These are phyloP conservation scores for Ibycter americanus DNA, from an alignment of 2,797 vertebrate species.

Conservation along the genomic window DNA sequence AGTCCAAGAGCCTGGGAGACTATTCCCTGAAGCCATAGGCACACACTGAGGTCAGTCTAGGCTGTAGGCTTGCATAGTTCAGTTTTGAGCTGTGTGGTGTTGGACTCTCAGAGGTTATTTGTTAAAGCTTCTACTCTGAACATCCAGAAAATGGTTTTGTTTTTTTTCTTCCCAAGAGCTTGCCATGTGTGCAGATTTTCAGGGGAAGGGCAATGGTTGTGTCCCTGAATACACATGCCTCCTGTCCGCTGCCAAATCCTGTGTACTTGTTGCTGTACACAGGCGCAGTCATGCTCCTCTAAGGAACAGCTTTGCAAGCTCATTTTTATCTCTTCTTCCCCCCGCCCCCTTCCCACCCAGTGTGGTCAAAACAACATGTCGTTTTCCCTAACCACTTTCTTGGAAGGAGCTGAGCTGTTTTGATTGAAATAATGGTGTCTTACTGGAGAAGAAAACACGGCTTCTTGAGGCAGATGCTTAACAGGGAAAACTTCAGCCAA, in stretches of 20 bases:
- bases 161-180: neutral
- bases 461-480: neutral
- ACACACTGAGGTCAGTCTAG: neutral
- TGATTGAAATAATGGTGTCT: neutral
- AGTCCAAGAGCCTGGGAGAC: neutral
- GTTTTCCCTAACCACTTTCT: neutral
- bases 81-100: neutral
- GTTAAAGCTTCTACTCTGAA: neutral
- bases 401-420: slow-evolving; percentile 39
- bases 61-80: neutral
- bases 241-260: neutral
- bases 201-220: neutral
- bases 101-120: neutral
- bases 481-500: neutral
- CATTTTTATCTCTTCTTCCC: neutral
- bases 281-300: neutral
- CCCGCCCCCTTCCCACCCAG: neutral
- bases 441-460: neutral
- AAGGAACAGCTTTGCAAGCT: neutral
- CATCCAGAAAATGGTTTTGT: neutral
- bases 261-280: rapidly evolving
- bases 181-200: neutral
- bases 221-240: neutral
- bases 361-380: neutral
- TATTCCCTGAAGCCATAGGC: neutral